These are phyloP conservation scores for Collichthys lucidus DNA, from an alignment of 2,113 vertebrate species.

Conservation along the genomic window DNA sequence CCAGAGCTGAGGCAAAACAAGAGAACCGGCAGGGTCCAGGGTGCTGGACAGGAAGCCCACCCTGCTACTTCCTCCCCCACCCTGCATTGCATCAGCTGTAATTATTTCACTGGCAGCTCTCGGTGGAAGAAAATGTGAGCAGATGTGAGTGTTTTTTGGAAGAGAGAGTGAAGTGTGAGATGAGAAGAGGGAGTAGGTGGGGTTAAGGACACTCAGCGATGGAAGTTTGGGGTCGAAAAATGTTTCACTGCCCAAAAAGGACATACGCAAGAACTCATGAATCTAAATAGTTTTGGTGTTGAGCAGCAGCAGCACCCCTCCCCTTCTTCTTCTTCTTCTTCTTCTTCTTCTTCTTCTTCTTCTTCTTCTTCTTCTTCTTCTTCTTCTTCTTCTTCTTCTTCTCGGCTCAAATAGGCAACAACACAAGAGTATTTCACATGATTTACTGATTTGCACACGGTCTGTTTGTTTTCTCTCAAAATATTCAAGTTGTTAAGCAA, in stretches of 20 bases:
- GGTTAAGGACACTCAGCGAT: constrained; percentile 24
- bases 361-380: constrained; percentile 6
- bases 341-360: background rate
- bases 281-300: constrained; percentile 68
- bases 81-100: constrained; percentile 71
- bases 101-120: constrained; percentile 59
- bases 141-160: constrained; percentile 76
- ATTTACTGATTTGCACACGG: too few species aligned
- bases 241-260: constrained; percentile 84
- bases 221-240: constrained; percentile 60
- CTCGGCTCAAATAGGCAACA: constrained; percentile 49
- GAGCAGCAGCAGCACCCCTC: constrained; percentile 53
- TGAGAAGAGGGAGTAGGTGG: constrained; percentile 20
- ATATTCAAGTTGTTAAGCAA: background rate
- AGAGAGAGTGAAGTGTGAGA: constrained; percentile 7
- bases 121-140: constrained; percentile 71
- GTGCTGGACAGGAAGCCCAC: constrained; percentile 66
- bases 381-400: background rate
- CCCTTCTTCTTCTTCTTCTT: background rate
- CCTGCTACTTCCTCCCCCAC: constrained; percentile 53
- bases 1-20: constrained; percentile 17
- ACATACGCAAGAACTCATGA: constrained; percentile 56
- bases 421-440: constrained; percentile 36
- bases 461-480: too few species aligned
- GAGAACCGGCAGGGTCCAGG: constrained; percentile 30